These are phyloP conservation scores for Eupelmus urozonus DNA, from an alignment of 2,888 invertebrate species.

Conservation along the genomic window DNA sequence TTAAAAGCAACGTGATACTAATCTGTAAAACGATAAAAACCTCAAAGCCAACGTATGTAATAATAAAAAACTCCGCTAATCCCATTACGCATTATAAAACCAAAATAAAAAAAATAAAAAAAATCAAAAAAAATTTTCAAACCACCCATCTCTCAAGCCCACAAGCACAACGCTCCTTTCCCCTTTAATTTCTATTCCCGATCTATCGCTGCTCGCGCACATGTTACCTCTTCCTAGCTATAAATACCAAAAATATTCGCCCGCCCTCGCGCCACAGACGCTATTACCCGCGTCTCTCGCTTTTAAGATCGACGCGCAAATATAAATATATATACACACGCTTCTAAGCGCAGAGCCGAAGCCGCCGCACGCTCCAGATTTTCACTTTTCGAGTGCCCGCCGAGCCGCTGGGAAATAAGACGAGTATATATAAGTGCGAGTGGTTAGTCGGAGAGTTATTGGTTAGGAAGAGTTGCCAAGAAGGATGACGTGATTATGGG, in stretches of 20 bases:
- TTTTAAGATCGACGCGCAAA: slow-evolving; percentile 37
- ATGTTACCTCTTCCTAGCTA: neutral
- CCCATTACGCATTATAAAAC: too few species aligned
- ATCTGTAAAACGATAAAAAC: neutral
- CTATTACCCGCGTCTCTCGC: neutral
- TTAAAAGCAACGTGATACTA: too few species aligned
- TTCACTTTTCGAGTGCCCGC: neutral
- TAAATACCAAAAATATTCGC: slow-evolving; percentile 38
- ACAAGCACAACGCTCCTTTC: too few species aligned
- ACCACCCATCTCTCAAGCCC: too few species aligned
- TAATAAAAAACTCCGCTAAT: neutral
- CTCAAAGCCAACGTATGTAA: neutral
- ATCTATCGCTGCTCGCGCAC: neutral
- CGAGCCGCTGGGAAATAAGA: neutral
- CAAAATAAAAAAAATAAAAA: neutral
- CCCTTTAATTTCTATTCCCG: neutral
- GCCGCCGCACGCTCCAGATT: neutral
- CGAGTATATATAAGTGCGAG: neutral
- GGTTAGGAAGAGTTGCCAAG: neutral
- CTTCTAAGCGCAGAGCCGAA: neutral
- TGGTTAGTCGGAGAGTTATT: neutral
- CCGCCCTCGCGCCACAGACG: neutral
- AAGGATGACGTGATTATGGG: slow-evolving; percentile 21
- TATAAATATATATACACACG: slow-evolving; percentile 31
- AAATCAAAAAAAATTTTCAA: too few species aligned